Conservation (phyloP, 2,113 vertebrate species). For the Ellobius talpinus region DNA sequence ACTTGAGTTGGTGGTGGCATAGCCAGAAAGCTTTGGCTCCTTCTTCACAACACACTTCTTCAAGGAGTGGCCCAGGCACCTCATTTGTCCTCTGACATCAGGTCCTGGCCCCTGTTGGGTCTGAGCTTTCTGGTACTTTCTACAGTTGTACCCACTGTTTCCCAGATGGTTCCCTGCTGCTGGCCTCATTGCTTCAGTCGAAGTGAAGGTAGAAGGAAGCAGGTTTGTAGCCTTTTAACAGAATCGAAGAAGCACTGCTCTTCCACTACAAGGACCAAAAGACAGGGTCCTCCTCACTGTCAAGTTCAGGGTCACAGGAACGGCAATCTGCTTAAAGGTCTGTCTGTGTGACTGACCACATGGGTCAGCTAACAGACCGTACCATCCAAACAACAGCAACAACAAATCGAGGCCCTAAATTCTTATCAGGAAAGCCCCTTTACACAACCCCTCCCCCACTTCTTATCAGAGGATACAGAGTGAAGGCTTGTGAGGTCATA, state of each 20-base stretch:
- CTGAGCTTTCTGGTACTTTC: background rate
- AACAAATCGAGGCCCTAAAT: background rate
- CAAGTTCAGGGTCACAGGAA: slow-evolving; percentile 1
- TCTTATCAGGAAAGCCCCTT: background rate
- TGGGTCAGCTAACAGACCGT: background rate
- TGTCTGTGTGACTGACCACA: background rate
- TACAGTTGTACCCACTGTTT: background rate
- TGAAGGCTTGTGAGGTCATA: background rate
- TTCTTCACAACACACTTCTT: background rate
- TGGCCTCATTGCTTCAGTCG: background rate
- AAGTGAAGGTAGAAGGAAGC: background rate
- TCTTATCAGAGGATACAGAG: background rate
- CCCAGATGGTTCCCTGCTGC: background rate
- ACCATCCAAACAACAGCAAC: background rate
- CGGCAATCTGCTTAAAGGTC: background rate
- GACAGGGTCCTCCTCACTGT: background rate
- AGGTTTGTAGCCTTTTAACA: background rate
- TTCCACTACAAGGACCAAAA: background rate
- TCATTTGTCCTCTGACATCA: background rate
- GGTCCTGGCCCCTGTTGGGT: background rate
- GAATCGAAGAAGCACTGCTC: background rate
- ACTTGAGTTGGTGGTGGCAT: background rate
- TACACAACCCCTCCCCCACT: background rate
- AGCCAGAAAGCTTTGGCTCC: slow-evolving; percentile 5
- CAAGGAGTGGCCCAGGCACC: background rate